A percentile compares a stretch with the other conserved stretches of the same genome.
Conservation (phyloP, 2,888 invertebrate species). For the Netelia inedita region DNA sequence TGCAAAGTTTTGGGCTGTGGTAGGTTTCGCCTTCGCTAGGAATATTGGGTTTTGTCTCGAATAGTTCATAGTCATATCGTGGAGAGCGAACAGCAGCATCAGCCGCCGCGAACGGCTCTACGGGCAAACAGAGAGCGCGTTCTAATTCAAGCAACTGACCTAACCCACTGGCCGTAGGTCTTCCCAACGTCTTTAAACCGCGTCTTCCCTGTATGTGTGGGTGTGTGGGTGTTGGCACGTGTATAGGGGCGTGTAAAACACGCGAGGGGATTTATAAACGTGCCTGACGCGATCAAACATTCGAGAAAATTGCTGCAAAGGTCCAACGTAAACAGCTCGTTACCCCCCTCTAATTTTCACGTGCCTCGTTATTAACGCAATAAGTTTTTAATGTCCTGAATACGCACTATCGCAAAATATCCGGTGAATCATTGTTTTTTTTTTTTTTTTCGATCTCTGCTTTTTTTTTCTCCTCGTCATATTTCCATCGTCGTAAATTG, state of each 20-base stretch:
- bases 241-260: not conserved
- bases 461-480: not conserved
- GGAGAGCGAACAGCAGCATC: not conserved
- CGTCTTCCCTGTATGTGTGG: conserved; percentile 21
- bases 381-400: conserved; percentile 5
- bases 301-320: conserved; percentile 40
- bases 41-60: not conserved
- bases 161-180: conserved; percentile 73
- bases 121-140: conserved; percentile 56
- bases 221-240: conserved; percentile 16
- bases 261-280: conserved; percentile 42
- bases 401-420: not conserved
- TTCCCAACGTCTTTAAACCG: conserved; percentile 32
- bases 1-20: not conserved
- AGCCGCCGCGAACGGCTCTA: conserved; percentile 5
- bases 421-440: not conserved
- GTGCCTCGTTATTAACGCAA: not conserved
- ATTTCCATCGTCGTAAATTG: conserved; percentile 8
- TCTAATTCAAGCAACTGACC: conserved; percentile 81
- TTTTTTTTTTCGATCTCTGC: not conserved
- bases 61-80: not conserved
- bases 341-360: not conserved
- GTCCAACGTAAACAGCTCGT: conserved; percentile 46
- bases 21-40: not conserved
- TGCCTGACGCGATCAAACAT: conserved; percentile 44